Conservation (phyloP, 2,113 vertebrate species). For the Petrocephalus microphthalmus region DNA sequence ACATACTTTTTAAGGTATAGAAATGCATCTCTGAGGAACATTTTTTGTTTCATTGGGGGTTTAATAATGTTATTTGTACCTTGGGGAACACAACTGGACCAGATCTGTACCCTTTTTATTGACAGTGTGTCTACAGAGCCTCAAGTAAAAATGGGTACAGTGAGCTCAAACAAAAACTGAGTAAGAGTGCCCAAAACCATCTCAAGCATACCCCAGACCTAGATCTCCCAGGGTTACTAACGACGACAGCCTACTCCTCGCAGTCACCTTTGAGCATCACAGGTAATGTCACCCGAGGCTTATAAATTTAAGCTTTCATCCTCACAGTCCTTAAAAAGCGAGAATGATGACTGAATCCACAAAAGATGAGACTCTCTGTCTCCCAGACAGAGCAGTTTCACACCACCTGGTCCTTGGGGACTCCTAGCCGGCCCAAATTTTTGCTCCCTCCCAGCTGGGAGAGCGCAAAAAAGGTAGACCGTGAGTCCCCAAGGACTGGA, state of each 20-base stretch:
- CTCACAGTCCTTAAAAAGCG: not conserved
- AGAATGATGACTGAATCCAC: not conserved
- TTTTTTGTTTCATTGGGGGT: not conserved
- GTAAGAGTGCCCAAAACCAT: not conserved
- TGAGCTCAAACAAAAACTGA: not conserved
- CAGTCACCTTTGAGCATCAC: not conserved
- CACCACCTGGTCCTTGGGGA: not conserved
- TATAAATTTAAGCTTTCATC: not conserved
- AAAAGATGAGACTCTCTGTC: not conserved
- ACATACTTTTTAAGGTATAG: no score
- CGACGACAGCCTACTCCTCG: no score
- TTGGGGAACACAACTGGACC: not conserved
- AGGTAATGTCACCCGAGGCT: not conserved
- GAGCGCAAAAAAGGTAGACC: not conserved
- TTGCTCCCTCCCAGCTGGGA: not conserved
- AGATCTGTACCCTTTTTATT: not conserved
- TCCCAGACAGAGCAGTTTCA: not conserved
- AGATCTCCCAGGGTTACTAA: not conserved
- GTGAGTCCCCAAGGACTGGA: not conserved
- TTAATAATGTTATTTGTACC: not conserved
- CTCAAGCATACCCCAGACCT: not conserved
- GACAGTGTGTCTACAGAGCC: not conserved
- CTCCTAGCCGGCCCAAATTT: not conserved
- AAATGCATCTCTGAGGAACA: not conserved
- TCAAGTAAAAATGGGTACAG: not conserved